Base-by-base conservation (phyloP, 2,888 invertebrate genomes). In the Arctia plantaginis region DNA sequence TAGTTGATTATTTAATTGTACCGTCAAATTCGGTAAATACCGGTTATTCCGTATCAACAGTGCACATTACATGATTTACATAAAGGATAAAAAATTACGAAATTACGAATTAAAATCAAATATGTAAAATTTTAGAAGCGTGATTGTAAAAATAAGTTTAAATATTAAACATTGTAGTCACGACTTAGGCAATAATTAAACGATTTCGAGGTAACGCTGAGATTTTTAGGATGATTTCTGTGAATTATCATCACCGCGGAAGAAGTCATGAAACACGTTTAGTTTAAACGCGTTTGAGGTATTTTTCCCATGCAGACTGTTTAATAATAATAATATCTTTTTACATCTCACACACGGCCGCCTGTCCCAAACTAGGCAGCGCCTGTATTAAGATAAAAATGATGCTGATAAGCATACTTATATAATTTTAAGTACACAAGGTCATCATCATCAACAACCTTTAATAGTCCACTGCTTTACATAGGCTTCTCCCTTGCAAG, bases 101-200 rank as follows among this genome's bases (percentile, higher is more conserved):
- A n/a, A n/a, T n/a, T 59, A 66, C 66, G 69, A n/a, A 73, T 78
- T 41, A 41, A 73, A 81, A 85, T 84, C 75, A 81, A 85, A 80
- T 74, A 85, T 82, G 67, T 70, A 74, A 77, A 82, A 73, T 59
- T 62, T 70, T 69, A 39, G 18, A 39, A 55, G 64, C 72, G 66
- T 72, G 67, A 62, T 78, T 30, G 47, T 70, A 77, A 76, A 79
- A 79, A 77, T 65, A 55, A 35, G 59, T 59, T 65, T 66, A 18
- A 35, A 23, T 35, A 27, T 67, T 78, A 71, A 65, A 72, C 47
- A 66, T 71, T 66, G 12, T 35, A 73, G 82, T 83, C 85, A 84
- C 82, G 83, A 83, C 59, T 70, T 35, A 39, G 20, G 65, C n/a
- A 69, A 44, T 73, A 73, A 65, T 67, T 62, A 81, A 67, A 71